phyloP scores from a whole-genome alignment of 2,888 invertebrate genomes.

The Limnephilus marmoratus region DNA sequence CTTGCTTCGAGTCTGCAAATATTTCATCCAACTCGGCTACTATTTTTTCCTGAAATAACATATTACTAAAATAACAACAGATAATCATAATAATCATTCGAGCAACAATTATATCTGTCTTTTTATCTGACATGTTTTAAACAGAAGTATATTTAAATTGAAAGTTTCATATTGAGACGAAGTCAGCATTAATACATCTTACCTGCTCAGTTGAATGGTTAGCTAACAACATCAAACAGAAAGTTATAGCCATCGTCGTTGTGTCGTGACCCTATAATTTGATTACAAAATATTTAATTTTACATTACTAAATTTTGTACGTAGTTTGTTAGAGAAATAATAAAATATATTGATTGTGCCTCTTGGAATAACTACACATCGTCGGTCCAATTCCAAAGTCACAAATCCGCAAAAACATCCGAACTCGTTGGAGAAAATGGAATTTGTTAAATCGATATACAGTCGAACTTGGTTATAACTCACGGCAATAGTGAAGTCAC shows the following conservation, averaged over 20 bases:
- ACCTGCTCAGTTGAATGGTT: conserved; percentile 41
- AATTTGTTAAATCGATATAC: too few relatives aligned
- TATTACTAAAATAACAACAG: not conserved
- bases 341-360: too few relatives aligned
- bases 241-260: conserved; percentile 47
- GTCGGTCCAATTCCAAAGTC: too few relatives aligned
- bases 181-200: not conserved
- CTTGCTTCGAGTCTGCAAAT: conserved; percentile 80
- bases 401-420: too few relatives aligned
- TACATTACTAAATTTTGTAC: too few relatives aligned
- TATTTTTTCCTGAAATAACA: conserved; percentile 79
- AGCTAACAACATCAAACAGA: conserved; percentile 47
- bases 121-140: too few relatives aligned
- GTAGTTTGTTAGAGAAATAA: not conserved
- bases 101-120: not conserved
- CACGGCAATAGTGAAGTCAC: too few relatives aligned
- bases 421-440: too few relatives aligned
- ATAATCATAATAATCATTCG: not conserved
- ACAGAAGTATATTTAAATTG: not conserved
- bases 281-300: not conserved
- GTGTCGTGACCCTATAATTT: conserved; percentile 47
- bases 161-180: too few relatives aligned
- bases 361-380: too few relatives aligned
- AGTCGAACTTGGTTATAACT: too few relatives aligned
- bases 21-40: conserved; percentile 80